Percentiles rank a stretch among this genome's conserved stretches.
Conservation (phyloP, 2,797 vertebrate genomes). For the Telmatherina bonti region DNA sequence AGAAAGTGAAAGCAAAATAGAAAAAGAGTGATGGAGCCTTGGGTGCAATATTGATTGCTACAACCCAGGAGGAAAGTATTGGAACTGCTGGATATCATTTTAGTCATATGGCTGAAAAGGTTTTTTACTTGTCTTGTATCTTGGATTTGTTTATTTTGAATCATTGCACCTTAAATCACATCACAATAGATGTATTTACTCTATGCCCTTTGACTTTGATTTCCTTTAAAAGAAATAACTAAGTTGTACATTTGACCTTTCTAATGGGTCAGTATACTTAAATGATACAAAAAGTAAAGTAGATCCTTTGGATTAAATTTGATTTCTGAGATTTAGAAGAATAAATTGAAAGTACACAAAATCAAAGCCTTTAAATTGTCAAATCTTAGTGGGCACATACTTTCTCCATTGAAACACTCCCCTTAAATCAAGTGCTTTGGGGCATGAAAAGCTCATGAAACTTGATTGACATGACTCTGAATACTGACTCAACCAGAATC, state of each 20-base stretch:
- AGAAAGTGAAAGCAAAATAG: constrained; percentile 50
- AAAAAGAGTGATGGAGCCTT: constrained; percentile 60
- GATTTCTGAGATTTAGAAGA: neutral
- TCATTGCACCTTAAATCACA: constrained; percentile 1
- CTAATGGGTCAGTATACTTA: neutral
- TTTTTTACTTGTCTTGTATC: constrained; percentile 13
- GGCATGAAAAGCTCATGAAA: neutral
- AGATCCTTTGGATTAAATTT: neutral
- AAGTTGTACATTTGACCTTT: neutral
- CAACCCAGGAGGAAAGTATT: constrained; percentile 46
- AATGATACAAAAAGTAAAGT: neutral
- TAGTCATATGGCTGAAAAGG: constrained; percentile 27
- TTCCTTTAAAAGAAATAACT: neutral
- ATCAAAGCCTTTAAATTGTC: neutral
- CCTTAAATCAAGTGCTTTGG: neutral
- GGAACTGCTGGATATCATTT: constrained; percentile 37
- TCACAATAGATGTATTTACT: constrained; percentile 8
- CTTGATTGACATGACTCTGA: neutral
- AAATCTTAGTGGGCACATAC: neutral
- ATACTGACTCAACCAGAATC: neutral
- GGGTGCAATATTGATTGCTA: constrained; percentile 66
- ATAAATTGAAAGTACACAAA: neutral
- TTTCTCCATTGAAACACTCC: neutral
- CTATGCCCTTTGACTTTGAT: neutral
- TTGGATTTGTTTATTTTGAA: constrained; percentile 1